phyloP scores from a whole-genome alignment of 64 coral and sea anemone species.

The Pachyseris speciosa region DNA sequence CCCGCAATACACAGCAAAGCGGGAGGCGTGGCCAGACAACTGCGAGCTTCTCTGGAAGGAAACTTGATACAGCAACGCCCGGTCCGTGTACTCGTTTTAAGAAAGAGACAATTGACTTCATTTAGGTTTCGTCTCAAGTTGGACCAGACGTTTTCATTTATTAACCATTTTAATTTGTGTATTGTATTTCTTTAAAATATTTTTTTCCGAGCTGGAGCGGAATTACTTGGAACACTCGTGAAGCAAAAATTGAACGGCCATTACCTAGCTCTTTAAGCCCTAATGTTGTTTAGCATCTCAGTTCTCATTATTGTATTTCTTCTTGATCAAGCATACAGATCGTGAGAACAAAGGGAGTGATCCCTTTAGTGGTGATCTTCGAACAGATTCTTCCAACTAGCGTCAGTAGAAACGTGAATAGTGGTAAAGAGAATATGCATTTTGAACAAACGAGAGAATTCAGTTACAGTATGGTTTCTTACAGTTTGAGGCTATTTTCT shows the following conservation, averaged over 20 bases:
- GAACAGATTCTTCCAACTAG: too few species aligned
- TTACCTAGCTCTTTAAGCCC: too few species aligned
- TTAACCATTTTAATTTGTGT: background rate
- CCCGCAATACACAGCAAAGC: background rate
- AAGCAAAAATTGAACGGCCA: background rate
- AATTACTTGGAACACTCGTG: background rate
- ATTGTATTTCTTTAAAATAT: background rate
- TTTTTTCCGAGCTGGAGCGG: background rate
- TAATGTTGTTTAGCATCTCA: too few species aligned
- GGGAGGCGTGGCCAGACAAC: background rate
- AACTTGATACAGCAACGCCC: background rate
- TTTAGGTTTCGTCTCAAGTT: background rate
- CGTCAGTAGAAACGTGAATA: too few species aligned
- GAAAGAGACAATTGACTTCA: background rate
- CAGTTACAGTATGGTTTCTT: too few species aligned
- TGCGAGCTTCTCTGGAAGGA: background rate
- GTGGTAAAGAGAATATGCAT: too few species aligned
- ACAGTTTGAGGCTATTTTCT: too few species aligned
- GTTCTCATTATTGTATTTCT: too few species aligned
- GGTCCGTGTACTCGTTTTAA: background rate
- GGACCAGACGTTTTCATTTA: background rate
- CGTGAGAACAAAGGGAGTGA: too few species aligned
- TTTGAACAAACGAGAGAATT: too few species aligned
- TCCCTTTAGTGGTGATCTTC: too few species aligned
- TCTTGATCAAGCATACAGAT: too few species aligned